Evolutionary conservation across 2,888 invertebrate species (phyloP).

Genomic region (Acanthosepion pharaonis): DNA sequence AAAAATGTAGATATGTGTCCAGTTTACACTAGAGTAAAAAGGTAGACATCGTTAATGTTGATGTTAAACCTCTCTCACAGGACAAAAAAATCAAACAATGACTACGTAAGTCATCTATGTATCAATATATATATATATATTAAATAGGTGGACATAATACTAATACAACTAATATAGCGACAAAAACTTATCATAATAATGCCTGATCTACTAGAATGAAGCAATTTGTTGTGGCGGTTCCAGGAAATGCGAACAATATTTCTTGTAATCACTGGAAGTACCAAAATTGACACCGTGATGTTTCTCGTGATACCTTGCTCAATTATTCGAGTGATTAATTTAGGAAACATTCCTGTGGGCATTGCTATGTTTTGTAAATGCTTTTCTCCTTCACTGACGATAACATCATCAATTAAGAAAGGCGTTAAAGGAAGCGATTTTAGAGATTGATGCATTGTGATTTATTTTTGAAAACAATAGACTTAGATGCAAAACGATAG

Average conservation of each 20-base stretch:
- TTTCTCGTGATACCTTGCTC: background rate
- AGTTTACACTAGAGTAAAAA: too few species aligned
- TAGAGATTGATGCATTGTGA: background rate
- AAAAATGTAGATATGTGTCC: too few species aligned
- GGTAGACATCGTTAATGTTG: too few species aligned
- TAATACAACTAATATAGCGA: background rate
- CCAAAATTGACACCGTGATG: background rate
- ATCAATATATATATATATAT: too few species aligned
- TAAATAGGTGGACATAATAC: background rate
- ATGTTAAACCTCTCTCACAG: too few species aligned
- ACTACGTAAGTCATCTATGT: too few species aligned
- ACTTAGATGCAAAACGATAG: background rate
- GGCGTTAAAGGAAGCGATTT: background rate
- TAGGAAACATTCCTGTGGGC: background rate
- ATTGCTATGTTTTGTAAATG: background rate
- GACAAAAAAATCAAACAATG: too few species aligned
- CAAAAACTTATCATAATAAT: background rate
- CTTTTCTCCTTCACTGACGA: background rate
- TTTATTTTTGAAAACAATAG: background rate
- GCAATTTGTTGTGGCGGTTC: background rate
- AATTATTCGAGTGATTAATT: constrained; percentile 33
- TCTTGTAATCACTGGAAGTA: background rate
- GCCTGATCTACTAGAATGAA: background rate
- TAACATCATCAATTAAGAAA: constrained; percentile 12
- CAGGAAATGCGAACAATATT: background rate